Conservation (phyloP, 2,113 vertebrate species). For the Dasypus novemcinctus region DNA sequence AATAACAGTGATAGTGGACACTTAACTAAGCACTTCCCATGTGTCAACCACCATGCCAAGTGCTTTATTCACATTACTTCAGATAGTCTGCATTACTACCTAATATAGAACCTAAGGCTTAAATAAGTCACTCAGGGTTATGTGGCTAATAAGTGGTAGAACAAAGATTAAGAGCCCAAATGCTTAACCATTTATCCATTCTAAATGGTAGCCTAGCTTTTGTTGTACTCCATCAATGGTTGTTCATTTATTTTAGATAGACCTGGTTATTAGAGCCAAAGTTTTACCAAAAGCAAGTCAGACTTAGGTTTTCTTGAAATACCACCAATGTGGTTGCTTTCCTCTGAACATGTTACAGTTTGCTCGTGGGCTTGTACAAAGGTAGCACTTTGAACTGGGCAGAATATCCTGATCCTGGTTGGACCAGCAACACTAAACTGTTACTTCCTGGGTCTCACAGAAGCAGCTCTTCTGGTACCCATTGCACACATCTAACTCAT, state of each 20-base stretch:
- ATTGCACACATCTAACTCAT: neutral
- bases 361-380: neutral
- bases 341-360: neutral
- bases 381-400: neutral
- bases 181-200: neutral
- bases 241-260: neutral
- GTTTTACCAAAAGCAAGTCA: neutral
- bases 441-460: neutral
- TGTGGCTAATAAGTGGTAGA: neutral
- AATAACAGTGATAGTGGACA: neutral
- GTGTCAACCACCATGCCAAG: neutral
- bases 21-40: neutral
- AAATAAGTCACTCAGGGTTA: neutral
- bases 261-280: neutral
- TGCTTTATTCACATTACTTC: neutral
- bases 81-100: neutral
- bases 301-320: neutral
- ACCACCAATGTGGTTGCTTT: neutral
- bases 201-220: neutral
- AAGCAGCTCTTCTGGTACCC: neutral
- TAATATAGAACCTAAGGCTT: neutral
- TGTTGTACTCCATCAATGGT: neutral
- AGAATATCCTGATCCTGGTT: neutral
- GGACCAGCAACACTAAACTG: neutral
- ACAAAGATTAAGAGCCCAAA: neutral